Percentiles rank a stretch among this genome's conserved stretches.
phyloP scores from a whole-genome alignment of 92 coral and sea anemone genomes.

The Desmophyllum pertusum region DNA sequence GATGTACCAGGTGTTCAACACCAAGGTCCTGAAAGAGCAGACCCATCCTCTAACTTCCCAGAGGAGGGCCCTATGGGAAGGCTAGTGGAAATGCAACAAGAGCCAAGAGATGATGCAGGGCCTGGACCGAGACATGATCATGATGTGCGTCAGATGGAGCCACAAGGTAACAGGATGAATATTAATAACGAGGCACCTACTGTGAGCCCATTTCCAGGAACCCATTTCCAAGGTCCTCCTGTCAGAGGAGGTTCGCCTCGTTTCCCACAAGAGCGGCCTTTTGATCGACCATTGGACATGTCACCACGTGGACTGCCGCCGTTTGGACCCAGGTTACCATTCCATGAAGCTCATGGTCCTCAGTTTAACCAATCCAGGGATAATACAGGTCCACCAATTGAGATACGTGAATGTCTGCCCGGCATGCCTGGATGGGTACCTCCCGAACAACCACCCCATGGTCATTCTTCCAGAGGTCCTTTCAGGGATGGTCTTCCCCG shows the following conservation, averaged over 20 bases:
- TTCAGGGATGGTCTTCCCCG: conserved; percentile 20
- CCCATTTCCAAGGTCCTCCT: conserved; percentile 12
- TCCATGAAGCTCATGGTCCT: conserved; percentile 43
- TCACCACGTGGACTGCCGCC: conserved; percentile 32
- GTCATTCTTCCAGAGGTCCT: conserved; percentile 21
- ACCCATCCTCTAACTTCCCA: neutral
- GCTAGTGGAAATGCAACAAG: neutral
- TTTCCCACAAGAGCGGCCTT: conserved; percentile 23
- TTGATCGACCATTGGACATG: conserved; percentile 11
- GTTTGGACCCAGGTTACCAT: conserved; percentile 36
- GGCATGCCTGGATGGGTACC: conserved; percentile 28
- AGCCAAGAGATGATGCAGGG: neutral
- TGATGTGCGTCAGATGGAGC: neutral
- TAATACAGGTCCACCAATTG: conserved; percentile 26
- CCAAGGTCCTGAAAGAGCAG: neutral
- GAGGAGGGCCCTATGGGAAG: neutral
- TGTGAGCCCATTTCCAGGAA: conserved; percentile 4
- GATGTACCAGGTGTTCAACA: neutral
- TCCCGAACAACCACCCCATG: conserved; percentile 21
- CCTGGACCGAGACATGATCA: conserved; percentile 6
- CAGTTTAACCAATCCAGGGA: conserved; percentile 10
- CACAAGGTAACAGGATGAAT: neutral
- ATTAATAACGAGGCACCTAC: neutral
- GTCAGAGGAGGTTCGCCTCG: conserved; percentile 21
- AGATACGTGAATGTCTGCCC: conserved; percentile 45